These are phyloP conservation scores for Lerema accius DNA, from an alignment of 1,140 invertebrate species.

Conservation along the genomic window DNA sequence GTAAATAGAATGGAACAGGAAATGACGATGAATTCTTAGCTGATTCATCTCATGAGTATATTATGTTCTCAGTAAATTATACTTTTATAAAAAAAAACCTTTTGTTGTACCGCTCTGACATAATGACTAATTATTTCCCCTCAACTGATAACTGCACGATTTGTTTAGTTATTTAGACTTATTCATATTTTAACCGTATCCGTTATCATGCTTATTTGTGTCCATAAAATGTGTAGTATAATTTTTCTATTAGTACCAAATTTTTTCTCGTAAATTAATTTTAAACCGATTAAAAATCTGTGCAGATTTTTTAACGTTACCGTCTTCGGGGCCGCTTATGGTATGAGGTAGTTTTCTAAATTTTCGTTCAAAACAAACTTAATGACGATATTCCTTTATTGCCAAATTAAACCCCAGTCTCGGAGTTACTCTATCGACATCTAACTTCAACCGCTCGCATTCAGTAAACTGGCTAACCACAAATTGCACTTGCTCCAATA, in stretches of 20 bases:
- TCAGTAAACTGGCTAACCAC: conserved; percentile 14
- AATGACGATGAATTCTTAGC: conserved; percentile 22
- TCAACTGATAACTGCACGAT: neutral
- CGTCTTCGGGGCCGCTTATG: too few species aligned
- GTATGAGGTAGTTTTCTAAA: too few species aligned
- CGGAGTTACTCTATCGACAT: neutral
- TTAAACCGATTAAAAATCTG: too few species aligned
- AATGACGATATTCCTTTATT: too few species aligned
- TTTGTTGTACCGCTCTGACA: conserved; percentile 1
- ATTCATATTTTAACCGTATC: neutral
- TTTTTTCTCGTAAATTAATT: too few species aligned
- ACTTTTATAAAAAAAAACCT: conserved; percentile 1
- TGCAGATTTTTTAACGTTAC: too few species aligned
- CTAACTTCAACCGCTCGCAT: neutral
- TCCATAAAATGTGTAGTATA: too few species aligned
- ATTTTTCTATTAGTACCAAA: too few species aligned
- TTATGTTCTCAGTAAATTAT: conserved; percentile 3
- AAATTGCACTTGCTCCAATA: conserved; percentile 13
- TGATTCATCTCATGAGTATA: conserved; percentile 10
- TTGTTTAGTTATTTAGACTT: neutral
- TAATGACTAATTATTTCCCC: neutral
- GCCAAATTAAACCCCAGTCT: too few species aligned
- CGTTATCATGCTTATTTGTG: too few species aligned
- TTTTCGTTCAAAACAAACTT: too few species aligned
- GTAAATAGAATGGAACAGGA: conserved; percentile 25